Conservation (phyloP, 1,140 invertebrate species). For the Zaprionus gabonicus region DNA sequence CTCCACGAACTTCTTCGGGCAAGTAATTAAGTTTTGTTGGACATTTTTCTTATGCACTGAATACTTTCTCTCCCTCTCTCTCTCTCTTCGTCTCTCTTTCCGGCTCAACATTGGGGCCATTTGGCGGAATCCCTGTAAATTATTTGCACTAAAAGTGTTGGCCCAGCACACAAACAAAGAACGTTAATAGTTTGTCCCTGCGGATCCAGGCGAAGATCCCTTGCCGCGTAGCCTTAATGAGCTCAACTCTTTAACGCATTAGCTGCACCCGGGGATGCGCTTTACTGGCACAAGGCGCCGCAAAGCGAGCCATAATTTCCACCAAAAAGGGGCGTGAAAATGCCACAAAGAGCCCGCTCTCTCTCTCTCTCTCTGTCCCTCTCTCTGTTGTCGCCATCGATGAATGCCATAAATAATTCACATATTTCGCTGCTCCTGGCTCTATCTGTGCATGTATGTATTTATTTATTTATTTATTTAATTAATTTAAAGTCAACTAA, state of each 20-base stretch:
- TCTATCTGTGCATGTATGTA: conserved; percentile 26
- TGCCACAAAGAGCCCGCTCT: conserved; percentile 23
- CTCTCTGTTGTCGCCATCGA: not conserved
- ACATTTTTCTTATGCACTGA: conserved; percentile 64
- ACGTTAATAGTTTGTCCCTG: conserved; percentile 61
- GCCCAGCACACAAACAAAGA: conserved; percentile 56
- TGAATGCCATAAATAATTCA: conserved; percentile 67
- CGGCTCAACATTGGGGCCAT: conserved; percentile 40
- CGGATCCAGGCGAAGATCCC: conserved; percentile 6
- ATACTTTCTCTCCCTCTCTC: conserved; percentile 16
- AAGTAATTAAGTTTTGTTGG: conserved; percentile 82
- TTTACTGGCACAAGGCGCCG: conserved; percentile 50
- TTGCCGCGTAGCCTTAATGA: conserved; percentile 55
- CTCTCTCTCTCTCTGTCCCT: not conserved
- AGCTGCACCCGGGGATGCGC: conserved; percentile 48
- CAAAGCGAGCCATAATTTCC: conserved; percentile 54
- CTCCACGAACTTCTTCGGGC: conserved; percentile 7
- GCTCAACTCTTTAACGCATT: conserved; percentile 73
- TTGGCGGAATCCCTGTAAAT: conserved; percentile 49
- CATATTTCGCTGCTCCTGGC: conserved; percentile 45
- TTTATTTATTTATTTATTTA: too few relatives aligned
- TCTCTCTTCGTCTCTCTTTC: not conserved
- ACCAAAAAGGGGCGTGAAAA: conserved; percentile 34
- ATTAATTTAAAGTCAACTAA: too few relatives aligned
- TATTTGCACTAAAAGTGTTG: conserved; percentile 60